Conservation (phyloP, 2,888 invertebrate species). For the Drosophila quinaria region DNA sequence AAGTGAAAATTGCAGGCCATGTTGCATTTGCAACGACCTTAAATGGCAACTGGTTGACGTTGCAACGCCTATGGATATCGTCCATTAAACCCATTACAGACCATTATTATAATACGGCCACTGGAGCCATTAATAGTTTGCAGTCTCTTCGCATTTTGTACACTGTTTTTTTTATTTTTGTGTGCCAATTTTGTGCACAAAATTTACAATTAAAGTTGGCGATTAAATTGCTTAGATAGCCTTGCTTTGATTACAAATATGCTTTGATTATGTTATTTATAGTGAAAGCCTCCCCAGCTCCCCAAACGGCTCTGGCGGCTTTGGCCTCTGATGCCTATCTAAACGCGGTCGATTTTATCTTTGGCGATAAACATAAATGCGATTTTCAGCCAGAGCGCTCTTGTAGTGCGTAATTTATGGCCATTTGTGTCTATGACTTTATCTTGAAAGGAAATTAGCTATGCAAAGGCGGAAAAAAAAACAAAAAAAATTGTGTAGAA, state of each 20-base stretch:
- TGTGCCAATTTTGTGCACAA: constrained; percentile 41
- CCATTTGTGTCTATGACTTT: constrained; percentile 73
- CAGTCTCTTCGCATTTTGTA: constrained; percentile 32
- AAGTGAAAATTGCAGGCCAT: constrained; percentile 77
- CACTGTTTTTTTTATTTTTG: not conserved
- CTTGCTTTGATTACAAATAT: constrained; percentile 76
- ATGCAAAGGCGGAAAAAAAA: constrained; percentile 49
- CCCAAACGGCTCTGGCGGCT: constrained; percentile 4
- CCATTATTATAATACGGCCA: constrained; percentile 73
- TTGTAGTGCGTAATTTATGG: constrained; percentile 76
- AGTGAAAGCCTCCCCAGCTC: constrained; percentile 64
- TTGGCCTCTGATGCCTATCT: constrained; percentile 64
- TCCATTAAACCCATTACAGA: constrained; percentile 64
- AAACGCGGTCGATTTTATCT: constrained; percentile 60
- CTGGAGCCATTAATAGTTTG: constrained; percentile 62
- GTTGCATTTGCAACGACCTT: constrained; percentile 60
- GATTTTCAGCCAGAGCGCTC: constrained; percentile 40
- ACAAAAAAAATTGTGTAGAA: not conserved
- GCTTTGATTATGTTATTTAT: constrained; percentile 76
- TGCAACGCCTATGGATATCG: constrained; percentile 70
- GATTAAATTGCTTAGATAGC: constrained; percentile 76
- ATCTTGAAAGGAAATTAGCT: constrained; percentile 82
- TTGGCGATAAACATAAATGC: constrained; percentile 64
- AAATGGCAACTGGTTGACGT: constrained; percentile 72
- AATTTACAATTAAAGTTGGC: constrained; percentile 80